These are phyloP conservation scores for Orthosia gracilis DNA, from an alignment of 2,888 invertebrate species.

Conservation along the genomic window DNA sequence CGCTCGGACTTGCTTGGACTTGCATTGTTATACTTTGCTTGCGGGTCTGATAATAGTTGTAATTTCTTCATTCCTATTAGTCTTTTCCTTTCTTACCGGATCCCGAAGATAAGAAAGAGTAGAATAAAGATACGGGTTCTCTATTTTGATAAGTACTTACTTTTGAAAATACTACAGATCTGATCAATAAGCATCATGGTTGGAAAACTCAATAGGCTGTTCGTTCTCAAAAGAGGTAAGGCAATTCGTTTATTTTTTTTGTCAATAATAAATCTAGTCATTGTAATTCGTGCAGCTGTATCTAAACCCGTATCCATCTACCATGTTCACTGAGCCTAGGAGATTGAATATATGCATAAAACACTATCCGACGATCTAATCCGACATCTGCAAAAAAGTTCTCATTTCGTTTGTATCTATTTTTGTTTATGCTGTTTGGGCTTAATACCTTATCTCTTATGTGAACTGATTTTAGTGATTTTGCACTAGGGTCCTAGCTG, in stretches of 20 bases:
- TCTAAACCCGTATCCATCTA: background rate
- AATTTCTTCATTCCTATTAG: background rate
- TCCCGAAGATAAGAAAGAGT: background rate
- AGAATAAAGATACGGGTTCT: background rate
- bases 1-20: background rate
- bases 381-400: background rate
- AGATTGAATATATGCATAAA: no score
- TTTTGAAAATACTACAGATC: background rate
- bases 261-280: background rate
- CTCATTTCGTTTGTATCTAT: background rate
- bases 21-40: background rate
- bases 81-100: background rate
- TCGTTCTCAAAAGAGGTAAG: conserved; percentile 87
- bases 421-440: background rate
- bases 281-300: background rate
- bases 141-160: background rate
- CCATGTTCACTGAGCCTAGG: background rate
- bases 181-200: conserved; percentile 75
- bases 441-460: background rate
- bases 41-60: background rate
- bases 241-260: background rate
- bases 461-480: background rate
- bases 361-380: no score
- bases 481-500: background rate
- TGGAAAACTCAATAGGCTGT: conserved; percentile 83